Percentiles rank a stretch among this genome's conserved stretches.
Conservation (phyloP, 2,797 vertebrate genomes). For the Threskiornis aethiopicus region DNA sequence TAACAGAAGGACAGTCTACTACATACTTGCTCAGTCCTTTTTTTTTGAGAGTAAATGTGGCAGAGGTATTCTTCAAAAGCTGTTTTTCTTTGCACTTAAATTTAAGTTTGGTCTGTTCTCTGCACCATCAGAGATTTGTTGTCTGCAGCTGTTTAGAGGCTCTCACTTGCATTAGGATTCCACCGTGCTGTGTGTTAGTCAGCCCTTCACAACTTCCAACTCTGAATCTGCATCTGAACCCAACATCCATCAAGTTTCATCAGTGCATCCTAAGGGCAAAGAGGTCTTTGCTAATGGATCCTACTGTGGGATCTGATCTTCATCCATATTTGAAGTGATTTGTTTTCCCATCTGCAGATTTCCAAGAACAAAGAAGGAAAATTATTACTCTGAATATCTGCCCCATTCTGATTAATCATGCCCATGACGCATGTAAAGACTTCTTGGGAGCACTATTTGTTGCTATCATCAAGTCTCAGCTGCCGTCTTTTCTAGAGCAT, state of each 20-base stretch:
- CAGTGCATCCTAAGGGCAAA: not conserved
- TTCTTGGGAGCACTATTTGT: not conserved
- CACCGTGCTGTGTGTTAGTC: not conserved
- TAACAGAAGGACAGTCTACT: not conserved
- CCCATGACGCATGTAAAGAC: not conserved
- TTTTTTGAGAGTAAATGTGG: not conserved
- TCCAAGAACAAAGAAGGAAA: conserved; percentile 18
- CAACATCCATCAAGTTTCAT: not conserved
- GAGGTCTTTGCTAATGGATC: not conserved
- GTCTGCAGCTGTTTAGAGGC: not conserved
- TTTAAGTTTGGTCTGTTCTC: not conserved
- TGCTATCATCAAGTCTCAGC: not conserved
- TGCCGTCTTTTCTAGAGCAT: not conserved
- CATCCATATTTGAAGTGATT: not conserved
- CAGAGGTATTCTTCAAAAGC: not conserved
- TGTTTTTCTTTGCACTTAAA: not conserved
- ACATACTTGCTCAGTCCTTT: not conserved
- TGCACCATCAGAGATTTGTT: not conserved
- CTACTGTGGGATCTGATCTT: not conserved
- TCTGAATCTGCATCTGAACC: not conserved
- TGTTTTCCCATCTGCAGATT: not conserved
- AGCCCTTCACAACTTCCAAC: not conserved
- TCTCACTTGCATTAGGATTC: not conserved
- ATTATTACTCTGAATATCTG: not conserved
- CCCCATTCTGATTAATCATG: not conserved